A percentile compares a stretch with the other conserved stretches of the same genome.
Conservation (phyloP, 2,113 vertebrate genomes). For the Rhegmatorhina hoffmannsi region DNA sequence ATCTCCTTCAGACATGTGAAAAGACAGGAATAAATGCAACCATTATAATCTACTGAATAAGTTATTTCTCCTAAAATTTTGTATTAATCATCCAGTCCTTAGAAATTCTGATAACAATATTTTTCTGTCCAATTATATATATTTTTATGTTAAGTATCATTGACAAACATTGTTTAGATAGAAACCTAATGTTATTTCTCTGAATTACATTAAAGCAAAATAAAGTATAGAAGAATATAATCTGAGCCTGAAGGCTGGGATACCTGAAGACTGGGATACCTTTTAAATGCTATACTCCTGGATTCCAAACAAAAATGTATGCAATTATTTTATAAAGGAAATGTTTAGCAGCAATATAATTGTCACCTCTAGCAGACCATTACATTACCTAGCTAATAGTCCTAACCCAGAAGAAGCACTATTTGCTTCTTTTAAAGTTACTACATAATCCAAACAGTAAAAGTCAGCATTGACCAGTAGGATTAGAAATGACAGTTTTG, state of each 20-base stretch:
- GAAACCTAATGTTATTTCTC: neutral
- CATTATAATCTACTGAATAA: conserved; percentile 40
- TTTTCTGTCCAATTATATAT: conserved; percentile 26
- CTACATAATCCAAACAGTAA: neutral
- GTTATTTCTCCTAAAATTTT: conserved; percentile 5
- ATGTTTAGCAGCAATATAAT: neutral
- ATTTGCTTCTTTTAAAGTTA: neutral
- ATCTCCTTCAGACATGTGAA: conserved; percentile 26
- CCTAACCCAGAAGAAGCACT: neutral
- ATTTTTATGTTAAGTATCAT: neutral
- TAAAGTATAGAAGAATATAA: neutral
- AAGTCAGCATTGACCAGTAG: neutral
- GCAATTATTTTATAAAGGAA: neutral
- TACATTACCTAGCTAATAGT: neutral
- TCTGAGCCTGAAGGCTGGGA: neutral
- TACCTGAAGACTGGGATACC: neutral
- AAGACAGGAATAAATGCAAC: conserved; percentile 49
- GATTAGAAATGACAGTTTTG: neutral
- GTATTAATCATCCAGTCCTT: neutral
- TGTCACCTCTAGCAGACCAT: neutral
- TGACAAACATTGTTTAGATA: neutral
- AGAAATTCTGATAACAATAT: conserved; percentile 27
- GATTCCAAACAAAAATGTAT: neutral
- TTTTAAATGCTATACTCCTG: neutral
- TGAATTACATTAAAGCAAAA: neutral